Conservation (phyloP, 2,888 invertebrate genomes). For the Odontothrips loti region DNA sequence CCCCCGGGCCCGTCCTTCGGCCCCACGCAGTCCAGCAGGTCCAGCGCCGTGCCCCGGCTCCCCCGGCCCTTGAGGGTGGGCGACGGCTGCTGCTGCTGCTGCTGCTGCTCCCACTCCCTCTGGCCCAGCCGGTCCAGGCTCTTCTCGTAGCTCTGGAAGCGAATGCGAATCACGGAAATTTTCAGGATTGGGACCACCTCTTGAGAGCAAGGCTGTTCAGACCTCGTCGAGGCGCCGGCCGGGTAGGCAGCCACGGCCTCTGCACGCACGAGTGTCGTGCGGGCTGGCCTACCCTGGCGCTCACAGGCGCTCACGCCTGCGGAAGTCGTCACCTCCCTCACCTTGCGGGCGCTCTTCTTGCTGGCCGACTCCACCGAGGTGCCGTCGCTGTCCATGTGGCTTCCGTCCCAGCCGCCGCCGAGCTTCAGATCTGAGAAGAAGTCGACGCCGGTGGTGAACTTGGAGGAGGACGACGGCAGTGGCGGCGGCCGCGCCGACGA, state of each 20-base stretch:
- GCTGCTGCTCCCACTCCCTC: neutral
- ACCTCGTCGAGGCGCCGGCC: too few relatives aligned
- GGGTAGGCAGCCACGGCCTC: too few relatives aligned
- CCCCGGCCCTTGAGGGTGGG: neutral
- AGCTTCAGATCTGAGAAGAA: neutral
- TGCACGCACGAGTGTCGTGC: too few relatives aligned
- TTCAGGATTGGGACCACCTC: too few relatives aligned
- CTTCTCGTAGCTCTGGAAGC: constrained; percentile 6
- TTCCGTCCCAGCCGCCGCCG: neutral
- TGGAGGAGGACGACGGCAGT: neutral
- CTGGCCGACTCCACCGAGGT: neutral
- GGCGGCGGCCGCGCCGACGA: neutral
- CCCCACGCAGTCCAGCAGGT: neutral
- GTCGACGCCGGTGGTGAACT: neutral
- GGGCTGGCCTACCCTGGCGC: too few relatives aligned
- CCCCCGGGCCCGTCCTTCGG: neutral
- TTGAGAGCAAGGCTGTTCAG: too few relatives aligned
- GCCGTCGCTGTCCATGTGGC: neutral
- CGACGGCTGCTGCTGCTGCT: neutral
- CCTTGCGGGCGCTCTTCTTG: too few relatives aligned
- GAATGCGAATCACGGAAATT: neutral
- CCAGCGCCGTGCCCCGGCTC: neutral
- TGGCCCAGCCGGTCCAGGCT: neutral
- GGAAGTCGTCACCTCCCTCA: too few relatives aligned
- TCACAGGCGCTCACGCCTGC: too few relatives aligned